Conservation (phyloP, 2,888 invertebrate species). For the Chalcosyrphus nemorum region DNA sequence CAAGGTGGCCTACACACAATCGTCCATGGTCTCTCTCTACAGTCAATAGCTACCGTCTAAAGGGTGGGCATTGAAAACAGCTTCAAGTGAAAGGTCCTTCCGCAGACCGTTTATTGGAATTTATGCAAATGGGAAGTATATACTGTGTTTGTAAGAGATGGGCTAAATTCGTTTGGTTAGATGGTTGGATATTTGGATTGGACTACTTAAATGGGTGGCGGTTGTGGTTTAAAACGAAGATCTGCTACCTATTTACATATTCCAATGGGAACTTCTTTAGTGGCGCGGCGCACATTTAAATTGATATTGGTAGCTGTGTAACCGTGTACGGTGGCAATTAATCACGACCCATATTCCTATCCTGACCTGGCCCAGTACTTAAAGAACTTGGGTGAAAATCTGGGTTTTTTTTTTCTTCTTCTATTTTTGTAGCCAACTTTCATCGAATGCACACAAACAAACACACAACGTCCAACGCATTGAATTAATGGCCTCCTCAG, state of each 20-base stretch:
- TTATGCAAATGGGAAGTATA: slow-evolving; percentile 68
- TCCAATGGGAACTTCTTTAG: slow-evolving; percentile 52
- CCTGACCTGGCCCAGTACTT: slow-evolving; percentile 34
- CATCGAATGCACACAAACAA: slow-evolving; percentile 26
- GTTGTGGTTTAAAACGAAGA: slow-evolving; percentile 37
- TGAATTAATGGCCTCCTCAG: slow-evolving; percentile 44
- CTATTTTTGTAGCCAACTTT: no score
- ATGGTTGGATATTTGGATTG: not conserved
- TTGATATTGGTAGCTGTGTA: slow-evolving; percentile 68
- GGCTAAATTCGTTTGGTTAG: not conserved
- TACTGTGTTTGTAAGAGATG: slow-evolving; percentile 26
- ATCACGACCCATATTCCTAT: slow-evolving; percentile 47
- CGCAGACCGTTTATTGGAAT: slow-evolving; percentile 66
- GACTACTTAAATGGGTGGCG: not conserved
- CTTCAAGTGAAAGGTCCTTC: slow-evolving; percentile 69
- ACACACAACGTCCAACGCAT: slow-evolving; percentile 32
- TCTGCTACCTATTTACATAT: slow-evolving; percentile 52
- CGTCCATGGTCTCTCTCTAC: not conserved
- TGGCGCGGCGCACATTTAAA: slow-evolving; percentile 45
- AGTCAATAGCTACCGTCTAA: slow-evolving; percentile 4
- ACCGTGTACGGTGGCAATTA: slow-evolving; percentile 65
- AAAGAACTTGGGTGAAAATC: slow-evolving; percentile 51
- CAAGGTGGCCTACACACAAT: slow-evolving; percentile 13
- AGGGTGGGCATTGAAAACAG: slow-evolving; percentile 54
- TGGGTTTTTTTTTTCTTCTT: no score